Evolutionary conservation across 2,888 invertebrate genomes (phyloP), one percentile per base, ranked within the genome.

Genomic region (Charanyca ferruginea): DNA sequence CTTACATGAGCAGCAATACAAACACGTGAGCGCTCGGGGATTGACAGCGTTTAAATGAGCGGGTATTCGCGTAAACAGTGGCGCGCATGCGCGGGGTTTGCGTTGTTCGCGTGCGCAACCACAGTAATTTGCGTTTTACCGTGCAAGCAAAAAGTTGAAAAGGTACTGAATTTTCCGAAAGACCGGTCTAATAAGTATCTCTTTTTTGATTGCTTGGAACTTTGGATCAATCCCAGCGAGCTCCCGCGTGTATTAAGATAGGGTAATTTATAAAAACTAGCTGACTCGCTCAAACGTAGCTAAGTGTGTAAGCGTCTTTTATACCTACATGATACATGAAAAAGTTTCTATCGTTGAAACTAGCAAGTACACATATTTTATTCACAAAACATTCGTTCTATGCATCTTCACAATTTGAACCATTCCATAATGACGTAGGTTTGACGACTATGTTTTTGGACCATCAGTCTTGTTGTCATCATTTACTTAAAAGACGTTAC

Each of bases 21-120:
- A 77, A 77, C 77, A 74, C 65, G 65, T 69, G 62, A 54, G 55
- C 23, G 11, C 48, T 49, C 25, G 32, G n/a, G 57, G 47, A 66
- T 69, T 78, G 77, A 69, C 78, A 78, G 69, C 59, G 65, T 53
- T 78, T 65, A 73, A 77, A 78, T 78, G 65, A 78, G 69, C 62
- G 66, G 66, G 72, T 58, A 77, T 70, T 65, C 57, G 57, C 42
- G 65, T 69, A 69, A 73, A 73, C 65, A 73, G 49, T 38, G 61
- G 62, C 25, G 68, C 55, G 57, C 69, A 69, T 73, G 78, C 68
- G 68, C 68, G 20, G 9, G 23, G 13, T 59, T 8, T 45, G 62
- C 53, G 20, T 5, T n/a, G 41, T n/a, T 64, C 49, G 73, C 78
- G 53, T 69, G 78, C 47, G 47, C 62, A 45, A 54, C 45, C 65